Percentiles rank a stretch among this genome's conserved stretches.
These are phyloP conservation scores for Pemphigus obesinymphae DNA, from an alignment of 1,140 invertebrate genomes.

Conservation along the genomic window DNA sequence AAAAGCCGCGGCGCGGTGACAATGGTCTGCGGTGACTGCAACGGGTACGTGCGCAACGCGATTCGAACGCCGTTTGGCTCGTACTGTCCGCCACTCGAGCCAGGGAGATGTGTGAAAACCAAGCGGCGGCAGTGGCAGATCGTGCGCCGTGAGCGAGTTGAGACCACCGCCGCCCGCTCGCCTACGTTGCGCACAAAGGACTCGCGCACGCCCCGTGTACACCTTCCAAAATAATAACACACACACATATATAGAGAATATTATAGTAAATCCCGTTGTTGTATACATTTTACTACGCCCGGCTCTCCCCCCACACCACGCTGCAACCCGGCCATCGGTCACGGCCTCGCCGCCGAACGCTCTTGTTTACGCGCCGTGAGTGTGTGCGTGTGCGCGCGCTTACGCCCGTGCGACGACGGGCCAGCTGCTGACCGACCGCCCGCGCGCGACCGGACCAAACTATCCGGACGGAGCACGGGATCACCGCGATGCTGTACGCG, in stretches of 20 bases:
- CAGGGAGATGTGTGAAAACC: slow-evolving; percentile 11
- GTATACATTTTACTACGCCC: slow-evolving; percentile 39
- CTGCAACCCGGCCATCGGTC: neutral
- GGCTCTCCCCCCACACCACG: neutral
- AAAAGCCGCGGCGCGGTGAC: too few species aligned
- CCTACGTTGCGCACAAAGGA: slow-evolving; percentile 17
- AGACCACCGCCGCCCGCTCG: neutral
- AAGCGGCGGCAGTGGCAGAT: slow-evolving; percentile 6
- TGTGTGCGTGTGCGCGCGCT: too few species aligned
- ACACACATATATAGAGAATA: neutral
- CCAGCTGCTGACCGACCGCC: neutral
- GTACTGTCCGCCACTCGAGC: slow-evolving; percentile 3
- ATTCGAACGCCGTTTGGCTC: neutral
- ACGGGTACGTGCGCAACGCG: neutral
- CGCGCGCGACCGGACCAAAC: neutral
- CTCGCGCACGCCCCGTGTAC: slow-evolving; percentile 24
- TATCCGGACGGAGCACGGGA: neutral
- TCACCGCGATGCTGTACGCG: neutral
- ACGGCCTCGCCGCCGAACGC: neutral
- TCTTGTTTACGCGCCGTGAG: too few species aligned
- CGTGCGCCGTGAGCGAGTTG: slow-evolving; percentile 26
- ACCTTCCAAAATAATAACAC: too few species aligned
- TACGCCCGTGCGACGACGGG: neutral
- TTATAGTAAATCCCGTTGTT: slow-evolving; percentile 34
- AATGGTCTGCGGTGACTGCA: neutral